phyloP scores from a whole-genome alignment of 2,797 vertebrate species.

The Macroramphosus scolopax region DNA sequence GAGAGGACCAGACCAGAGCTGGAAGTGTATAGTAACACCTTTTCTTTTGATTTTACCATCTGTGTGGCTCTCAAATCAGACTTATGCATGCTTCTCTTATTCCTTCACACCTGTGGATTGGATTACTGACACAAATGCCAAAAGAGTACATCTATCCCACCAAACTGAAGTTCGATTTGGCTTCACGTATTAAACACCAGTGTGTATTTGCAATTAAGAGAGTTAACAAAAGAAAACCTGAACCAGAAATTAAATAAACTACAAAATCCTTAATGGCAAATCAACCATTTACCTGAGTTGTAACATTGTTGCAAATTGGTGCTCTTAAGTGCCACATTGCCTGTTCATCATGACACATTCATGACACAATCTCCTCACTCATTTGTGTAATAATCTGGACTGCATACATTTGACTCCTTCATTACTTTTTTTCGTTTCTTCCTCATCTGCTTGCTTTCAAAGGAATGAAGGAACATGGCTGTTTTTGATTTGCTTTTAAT shows the following conservation, averaged over 20 bases:
- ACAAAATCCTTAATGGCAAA: not conserved
- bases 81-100: conserved; percentile 66
- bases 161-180: conserved; percentile 8
- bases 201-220: conserved; percentile 8
- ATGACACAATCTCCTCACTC: conserved; percentile 11
- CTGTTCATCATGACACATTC: conserved; percentile 24
- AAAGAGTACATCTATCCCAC: conserved; percentile 13
- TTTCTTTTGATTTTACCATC: conserved; percentile 33
- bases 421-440: conserved; percentile 2
- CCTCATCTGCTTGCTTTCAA: conserved; percentile 47
- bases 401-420: conserved; percentile 24
- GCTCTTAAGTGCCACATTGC: too few relatives aligned
- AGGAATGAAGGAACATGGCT: conserved; percentile 29
- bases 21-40: conserved; percentile 44
- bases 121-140: conserved; percentile 43
- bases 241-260: conserved; percentile 12
- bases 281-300: conserved; percentile 6
- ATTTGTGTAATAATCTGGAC: conserved; percentile 29
- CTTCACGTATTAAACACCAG: conserved; percentile 3
- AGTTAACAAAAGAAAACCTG: conserved; percentile 21
- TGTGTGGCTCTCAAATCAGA: conserved; percentile 54
- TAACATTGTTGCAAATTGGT: not conserved
- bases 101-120: conserved; percentile 43
- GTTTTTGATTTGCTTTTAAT: conserved; percentile 54
- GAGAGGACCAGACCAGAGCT: conserved; percentile 44